These are phyloP conservation scores for Geotrypetes seraphini DNA, from an alignment of 2,797 vertebrate species.

Conservation along the genomic window DNA sequence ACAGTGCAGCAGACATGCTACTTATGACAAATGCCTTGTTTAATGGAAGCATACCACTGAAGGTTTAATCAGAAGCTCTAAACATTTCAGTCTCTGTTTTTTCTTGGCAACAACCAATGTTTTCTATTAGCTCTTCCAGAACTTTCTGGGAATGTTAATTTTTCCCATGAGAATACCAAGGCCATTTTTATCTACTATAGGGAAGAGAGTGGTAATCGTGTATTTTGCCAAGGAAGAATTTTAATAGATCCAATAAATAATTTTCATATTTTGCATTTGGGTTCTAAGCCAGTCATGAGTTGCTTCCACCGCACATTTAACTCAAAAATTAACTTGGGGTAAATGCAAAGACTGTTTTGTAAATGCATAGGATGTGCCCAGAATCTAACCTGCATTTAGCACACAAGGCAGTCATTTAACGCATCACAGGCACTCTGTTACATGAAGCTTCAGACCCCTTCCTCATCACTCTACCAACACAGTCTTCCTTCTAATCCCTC, in stretches of 20 bases:
- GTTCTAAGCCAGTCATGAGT: too few species aligned
- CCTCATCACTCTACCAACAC: too few species aligned
- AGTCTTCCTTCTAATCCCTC: too few species aligned
- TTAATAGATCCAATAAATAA: conserved; percentile 11
- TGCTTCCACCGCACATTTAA: too few species aligned
- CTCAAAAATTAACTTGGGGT: too few species aligned
- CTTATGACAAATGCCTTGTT: conserved; percentile 51
- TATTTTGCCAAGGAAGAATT: conserved; percentile 29
- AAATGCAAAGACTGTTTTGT: too few species aligned
- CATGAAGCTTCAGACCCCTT: too few species aligned
- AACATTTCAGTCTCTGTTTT: conserved; percentile 36
- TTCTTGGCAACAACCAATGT: conserved; percentile 34
- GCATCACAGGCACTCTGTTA: too few species aligned
- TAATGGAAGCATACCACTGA: conserved; percentile 43
- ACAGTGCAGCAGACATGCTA: conserved; percentile 38
- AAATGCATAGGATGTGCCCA: too few species aligned
- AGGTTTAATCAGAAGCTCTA: conserved; percentile 49
- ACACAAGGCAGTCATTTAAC: too few species aligned
- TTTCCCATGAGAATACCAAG: conserved; percentile 31
- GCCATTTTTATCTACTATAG: conserved; percentile 26
- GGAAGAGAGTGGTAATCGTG: conserved; percentile 21
- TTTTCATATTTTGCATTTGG: too few species aligned
- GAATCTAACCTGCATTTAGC: too few species aligned
- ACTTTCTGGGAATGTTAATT: conserved; percentile 26
- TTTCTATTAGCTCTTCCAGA: conserved; percentile 30